Evolutionary conservation across 2,113 vertebrate genomes (phyloP).

Genomic region (Hippocampus barbouri): DNA sequence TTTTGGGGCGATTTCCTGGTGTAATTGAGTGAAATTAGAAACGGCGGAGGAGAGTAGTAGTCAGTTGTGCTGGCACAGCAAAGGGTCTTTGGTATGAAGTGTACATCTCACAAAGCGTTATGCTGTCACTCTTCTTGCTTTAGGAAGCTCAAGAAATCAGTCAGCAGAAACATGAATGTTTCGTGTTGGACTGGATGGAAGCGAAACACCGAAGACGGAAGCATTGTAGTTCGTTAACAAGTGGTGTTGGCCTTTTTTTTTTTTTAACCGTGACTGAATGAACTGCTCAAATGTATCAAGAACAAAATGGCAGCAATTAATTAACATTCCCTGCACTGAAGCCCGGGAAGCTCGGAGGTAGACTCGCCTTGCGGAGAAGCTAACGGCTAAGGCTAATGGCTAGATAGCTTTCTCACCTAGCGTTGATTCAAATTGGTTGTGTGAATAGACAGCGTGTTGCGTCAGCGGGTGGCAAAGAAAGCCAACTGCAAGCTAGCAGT

Average conservation of each 20-base stretch:
- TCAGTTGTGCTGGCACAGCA: constrained; percentile 35
- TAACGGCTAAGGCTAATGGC: constrained; percentile 6
- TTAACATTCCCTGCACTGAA: constrained; percentile 12
- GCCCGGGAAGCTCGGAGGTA: constrained; percentile 53
- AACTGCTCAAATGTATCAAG: neutral
- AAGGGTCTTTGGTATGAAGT: constrained; percentile 65
- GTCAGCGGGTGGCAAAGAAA: neutral
- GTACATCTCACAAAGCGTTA: constrained; percentile 40
- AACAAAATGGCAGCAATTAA: neutral
- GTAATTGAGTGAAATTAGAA: neutral
- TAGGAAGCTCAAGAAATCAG: constrained; percentile 19
- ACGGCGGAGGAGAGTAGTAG: neutral
- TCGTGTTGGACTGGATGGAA: constrained; percentile 4
- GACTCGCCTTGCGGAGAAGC: constrained; percentile 40
- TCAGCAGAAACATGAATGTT: neutral
- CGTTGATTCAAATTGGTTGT: neutral
- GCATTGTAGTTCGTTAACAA: neutral
- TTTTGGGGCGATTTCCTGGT: neutral
- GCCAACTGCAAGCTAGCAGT: neutral
- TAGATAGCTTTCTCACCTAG: neutral
- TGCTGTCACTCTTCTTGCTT: constrained; percentile 36
- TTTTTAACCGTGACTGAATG: neutral
- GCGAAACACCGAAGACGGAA: constrained; percentile 19
- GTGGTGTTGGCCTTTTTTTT: neutral
- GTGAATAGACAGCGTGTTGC: neutral